Percentiles rank a stretch among this genome's conserved stretches.
Evolutionary conservation across 1,140 invertebrate genomes (phyloP).

Genomic region (Tetraneura akinire): DNA sequence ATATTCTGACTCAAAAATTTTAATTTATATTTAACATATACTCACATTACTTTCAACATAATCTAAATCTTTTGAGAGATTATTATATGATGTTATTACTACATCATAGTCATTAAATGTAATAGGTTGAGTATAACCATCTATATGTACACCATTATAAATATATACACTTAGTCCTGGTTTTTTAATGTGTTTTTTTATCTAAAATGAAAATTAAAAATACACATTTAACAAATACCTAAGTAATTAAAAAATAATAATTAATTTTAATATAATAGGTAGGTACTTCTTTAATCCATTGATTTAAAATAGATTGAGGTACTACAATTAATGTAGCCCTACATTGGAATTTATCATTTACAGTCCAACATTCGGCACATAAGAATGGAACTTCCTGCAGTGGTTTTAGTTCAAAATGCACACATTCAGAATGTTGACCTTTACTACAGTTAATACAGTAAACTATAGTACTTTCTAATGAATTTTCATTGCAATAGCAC

Average conservation of each 20-base stretch:
- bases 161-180: conserved; percentile 64
- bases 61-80: conserved; percentile 63
- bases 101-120: conserved; percentile 71
- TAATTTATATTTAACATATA: background rate
- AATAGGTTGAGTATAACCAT: conserved; percentile 69
- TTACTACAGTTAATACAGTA: conserved; percentile 22
- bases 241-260: background rate
- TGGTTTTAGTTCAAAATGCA: conserved; percentile 30
- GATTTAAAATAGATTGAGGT: conserved; percentile 68
- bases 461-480: background rate
- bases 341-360: conserved; percentile 61
- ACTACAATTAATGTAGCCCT: conserved; percentile 75
- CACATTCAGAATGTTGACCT: conserved; percentile 40
- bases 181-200: conserved; percentile 67
- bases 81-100: conserved; percentile 73
- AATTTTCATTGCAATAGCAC: conserved; percentile 20
- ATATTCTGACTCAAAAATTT: background rate
- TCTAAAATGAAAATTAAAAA: conserved; percentile 56
- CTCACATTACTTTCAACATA: conserved; percentile 58
- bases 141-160: conserved; percentile 63
- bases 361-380: conserved; percentile 69
- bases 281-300: conserved; percentile 72
- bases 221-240: conserved; percentile 39
- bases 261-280: background rate
- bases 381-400: conserved; percentile 28